Evolutionary conservation across 2,797 vertebrate genomes (phyloP), one percentile per base, ranked within the genome.

Genomic region (Astyanax mexicanus): DNA sequence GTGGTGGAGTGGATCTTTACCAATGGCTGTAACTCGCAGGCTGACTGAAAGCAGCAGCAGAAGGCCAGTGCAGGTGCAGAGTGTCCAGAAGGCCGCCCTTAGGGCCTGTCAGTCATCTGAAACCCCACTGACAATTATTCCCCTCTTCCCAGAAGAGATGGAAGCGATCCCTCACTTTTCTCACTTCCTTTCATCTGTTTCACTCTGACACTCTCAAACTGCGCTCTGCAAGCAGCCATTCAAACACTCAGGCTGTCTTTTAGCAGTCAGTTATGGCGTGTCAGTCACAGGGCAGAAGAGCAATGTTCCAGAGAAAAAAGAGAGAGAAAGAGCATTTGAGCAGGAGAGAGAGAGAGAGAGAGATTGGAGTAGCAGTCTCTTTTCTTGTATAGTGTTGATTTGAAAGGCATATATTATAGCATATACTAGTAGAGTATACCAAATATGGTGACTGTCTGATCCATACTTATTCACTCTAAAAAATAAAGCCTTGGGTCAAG

Each of bases 261-360:
- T 69, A 37, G 58, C 66, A 57, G 27, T 25, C 51, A 27, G 71
- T 69, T 54, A 64, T 25, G 10, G 38, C 4, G 3, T 62, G 57
- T 55, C 62, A 61, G 57, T 70, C 67, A 70, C 45, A 70, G 58
- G 17, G 13, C 45, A 61, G 0, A 29, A 64, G 29, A 73, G 29
- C 70, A 68, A 68, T 73, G 45, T 73, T 78, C 38, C 64, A 68
- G 71, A 49, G 38, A 32, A 27, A 58, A 19, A 58, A 27, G n/a
- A 37, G 13, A 45, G 52, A 45, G 51, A 37, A 38, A 23, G 49
- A 37, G 40, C n/a, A n/a, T n/a, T n/a, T n/a, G n/a, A 27, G 2
- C 6, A 45, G 15, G n/a, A 37, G 13, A 45, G 52, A 45, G 51
- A 37, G 38, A 23, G 49, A 37, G 40, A n/a, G 51, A 1, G 38